A percentile compares a stretch with the other conserved stretches of the same genome.
Conservation (phyloP, 2,797 vertebrate genomes). For the Amazona ochrocephala region DNA sequence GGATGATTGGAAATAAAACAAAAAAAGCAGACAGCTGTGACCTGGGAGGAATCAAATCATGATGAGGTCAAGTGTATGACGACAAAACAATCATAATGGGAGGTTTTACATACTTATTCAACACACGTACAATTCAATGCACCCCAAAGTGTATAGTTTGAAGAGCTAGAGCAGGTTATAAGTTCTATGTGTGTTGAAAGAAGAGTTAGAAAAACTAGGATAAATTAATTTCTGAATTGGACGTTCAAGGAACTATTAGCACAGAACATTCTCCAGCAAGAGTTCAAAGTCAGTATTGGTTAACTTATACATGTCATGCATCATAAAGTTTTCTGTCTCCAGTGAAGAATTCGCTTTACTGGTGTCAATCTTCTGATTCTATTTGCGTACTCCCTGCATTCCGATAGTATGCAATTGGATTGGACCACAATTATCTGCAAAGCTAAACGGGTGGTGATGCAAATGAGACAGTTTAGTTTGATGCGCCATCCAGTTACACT, state of each 20-base stretch:
- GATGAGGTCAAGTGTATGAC: fast-evolving
- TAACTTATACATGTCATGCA: neutral
- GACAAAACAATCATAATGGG: neutral
- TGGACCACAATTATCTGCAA: neutral
- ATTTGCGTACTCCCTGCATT: neutral
- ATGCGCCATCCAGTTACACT: neutral
- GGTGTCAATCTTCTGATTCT: neutral
- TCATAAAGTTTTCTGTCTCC: neutral
- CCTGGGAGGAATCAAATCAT: neutral
- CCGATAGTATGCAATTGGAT: neutral
- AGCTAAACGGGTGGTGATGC: neutral
- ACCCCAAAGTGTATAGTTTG: neutral
- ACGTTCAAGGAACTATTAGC: neutral
- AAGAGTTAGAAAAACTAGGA: neutral
- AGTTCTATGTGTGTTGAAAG: neutral
- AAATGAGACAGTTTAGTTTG: neutral
- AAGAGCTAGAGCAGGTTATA: neutral
- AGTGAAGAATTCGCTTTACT: neutral
- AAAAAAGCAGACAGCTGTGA: neutral
- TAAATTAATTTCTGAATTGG: neutral
- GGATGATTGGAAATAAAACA: fast-evolving
- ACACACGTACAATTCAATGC: neutral
- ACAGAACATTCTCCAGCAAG: neutral
- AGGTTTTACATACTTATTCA: neutral
- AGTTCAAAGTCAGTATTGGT: neutral